Evolutionary conservation across 2,888 invertebrate genomes (phyloP).

Genomic region (Agonopterix alstromeriana): DNA sequence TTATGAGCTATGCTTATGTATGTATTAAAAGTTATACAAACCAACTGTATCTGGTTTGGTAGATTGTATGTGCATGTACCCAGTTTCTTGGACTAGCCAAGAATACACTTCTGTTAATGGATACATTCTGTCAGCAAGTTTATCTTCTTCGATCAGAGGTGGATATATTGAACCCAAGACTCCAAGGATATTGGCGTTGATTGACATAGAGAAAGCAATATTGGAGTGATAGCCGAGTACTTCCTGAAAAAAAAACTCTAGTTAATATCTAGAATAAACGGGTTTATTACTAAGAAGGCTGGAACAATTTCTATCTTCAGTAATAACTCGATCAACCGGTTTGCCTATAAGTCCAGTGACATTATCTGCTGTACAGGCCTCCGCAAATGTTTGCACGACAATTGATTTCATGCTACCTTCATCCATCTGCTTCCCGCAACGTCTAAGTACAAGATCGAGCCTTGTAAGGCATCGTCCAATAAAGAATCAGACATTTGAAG

Average conservation of each 20-base stretch:
- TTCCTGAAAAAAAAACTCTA: slow-evolving; percentile 47
- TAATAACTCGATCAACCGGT: too few relatives aligned
- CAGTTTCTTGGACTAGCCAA: slow-evolving; percentile 22
- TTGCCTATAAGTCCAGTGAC: too few relatives aligned
- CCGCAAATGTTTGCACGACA: too few relatives aligned
- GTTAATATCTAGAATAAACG: too few relatives aligned
- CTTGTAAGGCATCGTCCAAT: too few relatives aligned
- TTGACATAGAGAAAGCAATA: slow-evolving; percentile 60
- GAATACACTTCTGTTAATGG: slow-evolving; percentile 17
- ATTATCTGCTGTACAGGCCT: too few relatives aligned
- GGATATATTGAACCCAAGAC: not conserved
- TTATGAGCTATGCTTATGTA: too few relatives aligned
- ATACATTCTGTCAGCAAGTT: slow-evolving; percentile 25
- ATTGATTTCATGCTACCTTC: too few relatives aligned
- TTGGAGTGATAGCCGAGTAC: slow-evolving; percentile 75
- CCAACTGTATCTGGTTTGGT: slow-evolving; percentile 92
- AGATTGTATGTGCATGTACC: slow-evolving; percentile 82
- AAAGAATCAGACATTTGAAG: too few relatives aligned
- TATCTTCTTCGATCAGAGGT: slow-evolving; percentile 57
- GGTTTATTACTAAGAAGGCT: slow-evolving; percentile 8
- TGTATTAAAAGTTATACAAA: slow-evolving; percentile 22
- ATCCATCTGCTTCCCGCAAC: too few relatives aligned
- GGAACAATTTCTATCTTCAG: too few relatives aligned
- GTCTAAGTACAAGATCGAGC: too few relatives aligned
- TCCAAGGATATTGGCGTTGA: slow-evolving; percentile 27